These are phyloP conservation scores for Aricia artaxerxes DNA, from an alignment of 2,888 invertebrate genomes.

Conservation along the genomic window DNA sequence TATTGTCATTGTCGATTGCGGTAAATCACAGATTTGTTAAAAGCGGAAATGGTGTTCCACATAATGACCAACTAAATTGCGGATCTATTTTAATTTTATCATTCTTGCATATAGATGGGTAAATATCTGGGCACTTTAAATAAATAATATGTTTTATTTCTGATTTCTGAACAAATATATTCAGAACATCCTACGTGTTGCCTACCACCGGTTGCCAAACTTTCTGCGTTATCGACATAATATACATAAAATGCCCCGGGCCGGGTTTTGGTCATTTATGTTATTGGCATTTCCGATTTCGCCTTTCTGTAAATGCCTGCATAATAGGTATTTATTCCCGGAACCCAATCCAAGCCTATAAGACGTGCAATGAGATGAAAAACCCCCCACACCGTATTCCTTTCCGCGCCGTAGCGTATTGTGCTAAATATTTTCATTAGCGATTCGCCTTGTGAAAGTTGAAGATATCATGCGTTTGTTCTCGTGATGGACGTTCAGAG, in stretches of 20 bases:
- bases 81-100: not conserved
- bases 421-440: conserved; percentile 12
- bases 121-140: no score
- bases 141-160: no score
- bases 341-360: not conserved
- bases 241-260: not conserved
- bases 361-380: not conserved
- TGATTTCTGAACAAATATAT: no score
- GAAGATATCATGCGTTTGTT: conserved; percentile 26
- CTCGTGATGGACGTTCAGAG: conserved; percentile 19
- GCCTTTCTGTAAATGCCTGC: not conserved
- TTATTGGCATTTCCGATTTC: not conserved
- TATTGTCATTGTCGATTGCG: conserved; percentile 9
- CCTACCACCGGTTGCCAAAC: no score
- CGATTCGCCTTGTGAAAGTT: conserved; percentile 12
- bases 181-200: no score
- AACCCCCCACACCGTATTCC: not conserved
- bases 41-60: conserved; percentile 12
- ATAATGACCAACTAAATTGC: not conserved
- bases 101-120: not conserved
- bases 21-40: conserved; percentile 13
- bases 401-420: not conserved
- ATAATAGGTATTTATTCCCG: not conserved
- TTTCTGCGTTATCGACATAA: no score
- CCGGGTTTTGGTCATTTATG: not conserved